Evolutionary conservation across 2,888 invertebrate species (phyloP).

Genomic region (Brachypalpus laphriformis): DNA sequence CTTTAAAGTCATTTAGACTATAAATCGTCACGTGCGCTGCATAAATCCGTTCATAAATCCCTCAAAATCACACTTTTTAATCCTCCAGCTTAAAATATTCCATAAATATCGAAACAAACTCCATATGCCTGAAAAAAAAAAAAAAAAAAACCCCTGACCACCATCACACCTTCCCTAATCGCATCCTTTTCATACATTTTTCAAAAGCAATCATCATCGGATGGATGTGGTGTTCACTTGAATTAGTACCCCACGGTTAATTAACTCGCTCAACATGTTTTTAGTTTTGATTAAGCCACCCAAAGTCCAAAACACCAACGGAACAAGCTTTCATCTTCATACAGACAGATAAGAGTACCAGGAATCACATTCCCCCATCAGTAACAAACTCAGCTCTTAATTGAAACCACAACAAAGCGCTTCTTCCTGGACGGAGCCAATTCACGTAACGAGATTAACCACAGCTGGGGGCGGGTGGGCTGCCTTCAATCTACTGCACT

Average conservation of each 20-base stretch:
- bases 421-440: conserved; percentile 1
- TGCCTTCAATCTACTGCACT: neutral
- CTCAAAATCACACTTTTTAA: neutral
- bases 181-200: conserved; percentile 18
- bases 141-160: neutral
- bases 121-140: neutral
- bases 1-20: too few species aligned
- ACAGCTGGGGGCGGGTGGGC: neutral
- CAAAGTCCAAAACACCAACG: neutral
- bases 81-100: conserved; percentile 16
- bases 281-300: conserved; percentile 13
- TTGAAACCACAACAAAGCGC: conserved; percentile 26
- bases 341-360: neutral
- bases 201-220: conserved; percentile 23
- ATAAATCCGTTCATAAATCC: neutral
- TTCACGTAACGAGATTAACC: conserved; percentile 28
- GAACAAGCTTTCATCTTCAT: neutral
- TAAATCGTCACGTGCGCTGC: too few species aligned
- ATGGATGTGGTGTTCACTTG: neutral
- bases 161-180: neutral
- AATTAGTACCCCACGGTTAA: conserved; percentile 7
- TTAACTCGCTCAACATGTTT: conserved; percentile 13
- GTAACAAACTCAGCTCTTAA: conserved; percentile 2
- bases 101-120: conserved; percentile 32
- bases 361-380: conserved; percentile 12